Base-by-base conservation (phyloP, 2,888 invertebrate genomes). In the Chironomus tentans region DNA sequence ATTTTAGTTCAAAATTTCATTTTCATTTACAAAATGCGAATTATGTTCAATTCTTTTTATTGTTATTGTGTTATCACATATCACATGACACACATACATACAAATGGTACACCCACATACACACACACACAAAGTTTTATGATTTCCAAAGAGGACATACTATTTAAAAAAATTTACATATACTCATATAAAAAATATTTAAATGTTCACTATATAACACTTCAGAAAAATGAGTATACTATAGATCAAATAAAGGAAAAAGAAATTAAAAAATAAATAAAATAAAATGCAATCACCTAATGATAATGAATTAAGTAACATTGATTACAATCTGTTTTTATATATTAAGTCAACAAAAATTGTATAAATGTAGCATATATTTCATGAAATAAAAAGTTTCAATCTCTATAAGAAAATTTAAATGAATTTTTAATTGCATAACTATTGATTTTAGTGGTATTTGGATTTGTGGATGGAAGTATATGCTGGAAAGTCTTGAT, bases 261-360 rank as follows among this genome's bases (percentile, higher is more conserved):
- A 15, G 5, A 56, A 56, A 15, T 15, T 56, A 56, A 38, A 38
- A 38, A 38, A 4, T 28, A 48, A 50, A 48, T 50, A 18, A 65
- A 65, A 13, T 21, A 65, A 24, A 65, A 65, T 65, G 65, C 65
- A 65, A 65, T 65, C 65, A 65, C 21, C 21, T 65, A 65, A 65
- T 65, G 65, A 65, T 65, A 65, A 65, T 22, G 65, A 24, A 22
- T 13, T 7, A 21, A 65, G 65, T 21, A 24, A 24, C 24, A 65
- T 65, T 65, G 65, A 65, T 65, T 65, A 65, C 65, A 65, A 65
- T 65, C 65, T 65, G 65, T 65, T 65, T 65, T 65, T 65, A 65
- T 65, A 65, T 24, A 65, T 24, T 65, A 65, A 65, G 65, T 65
- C 22, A 65, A 56, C n/a, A 56, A 56, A 65, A 65, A 24, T 24